Conservation (phyloP, 2,113 vertebrate species). For the Pithys albifrons region DNA sequence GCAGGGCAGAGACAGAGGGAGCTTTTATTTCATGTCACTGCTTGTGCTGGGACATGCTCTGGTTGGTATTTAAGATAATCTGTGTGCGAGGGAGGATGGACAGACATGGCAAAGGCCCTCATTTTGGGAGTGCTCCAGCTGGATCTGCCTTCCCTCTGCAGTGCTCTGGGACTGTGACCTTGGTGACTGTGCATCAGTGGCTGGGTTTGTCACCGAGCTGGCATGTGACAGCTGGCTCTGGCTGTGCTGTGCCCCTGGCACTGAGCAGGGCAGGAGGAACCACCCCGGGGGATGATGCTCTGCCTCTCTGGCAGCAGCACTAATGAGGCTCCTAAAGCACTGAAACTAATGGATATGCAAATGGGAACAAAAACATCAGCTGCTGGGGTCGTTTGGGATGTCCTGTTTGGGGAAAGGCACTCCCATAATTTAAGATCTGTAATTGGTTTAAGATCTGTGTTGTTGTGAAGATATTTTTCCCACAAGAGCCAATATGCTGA, state of each 20-base stretch:
- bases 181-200: neutral
- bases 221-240: neutral
- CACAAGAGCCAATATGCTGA: neutral
- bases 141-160: neutral
- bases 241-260: neutral
- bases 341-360: neutral
- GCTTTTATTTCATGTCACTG: neutral
- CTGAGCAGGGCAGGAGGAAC: neutral
- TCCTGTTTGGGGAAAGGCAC: neutral
- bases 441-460: neutral
- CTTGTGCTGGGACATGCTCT: neutral
- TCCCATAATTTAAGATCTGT: neutral
- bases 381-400: neutral
- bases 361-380: neutral
- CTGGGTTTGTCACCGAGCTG: neutral
- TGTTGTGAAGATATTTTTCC: neutral
- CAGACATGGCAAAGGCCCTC: neutral
- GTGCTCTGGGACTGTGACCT: neutral
- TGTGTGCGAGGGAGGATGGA: neutral
- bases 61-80: neutral
- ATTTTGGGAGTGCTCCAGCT: neutral
- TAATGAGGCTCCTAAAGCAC: neutral
- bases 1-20: neutral
- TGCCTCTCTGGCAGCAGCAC: neutral
- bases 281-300: neutral